phyloP scores from a whole-genome alignment of 2,888 invertebrate species.

The Acanthopleura granulata region DNA sequence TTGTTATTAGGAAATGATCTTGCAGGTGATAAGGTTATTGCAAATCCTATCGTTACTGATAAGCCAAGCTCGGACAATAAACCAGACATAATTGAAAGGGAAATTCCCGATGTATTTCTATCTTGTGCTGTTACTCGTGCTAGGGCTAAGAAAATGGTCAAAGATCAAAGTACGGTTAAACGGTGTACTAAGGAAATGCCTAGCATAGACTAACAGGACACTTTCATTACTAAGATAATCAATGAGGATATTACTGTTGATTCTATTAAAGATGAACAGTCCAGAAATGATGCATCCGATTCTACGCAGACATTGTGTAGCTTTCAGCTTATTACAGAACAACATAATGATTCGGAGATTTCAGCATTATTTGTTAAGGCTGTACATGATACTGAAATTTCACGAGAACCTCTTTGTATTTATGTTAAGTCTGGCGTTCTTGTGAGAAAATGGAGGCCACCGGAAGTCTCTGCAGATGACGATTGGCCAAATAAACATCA shows the following conservation, averaged over 20 bases:
- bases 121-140: conserved; percentile 20
- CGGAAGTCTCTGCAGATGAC: conserved; percentile 22
- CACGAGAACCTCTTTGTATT: conserved; percentile 17
- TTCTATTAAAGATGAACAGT: background rate
- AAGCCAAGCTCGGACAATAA: background rate
- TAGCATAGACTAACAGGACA: background rate
- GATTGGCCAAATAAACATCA: conserved; percentile 23
- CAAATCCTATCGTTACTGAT: conserved; percentile 13
- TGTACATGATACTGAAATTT: conserved; percentile 9
- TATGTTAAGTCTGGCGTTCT: conserved; percentile 25
- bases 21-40: conserved; percentile 27
- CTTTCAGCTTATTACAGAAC: background rate
- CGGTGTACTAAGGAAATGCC: background rate
- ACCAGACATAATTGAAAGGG: background rate
- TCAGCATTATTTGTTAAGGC: background rate
- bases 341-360: background rate
- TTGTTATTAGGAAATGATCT: conserved; percentile 33
- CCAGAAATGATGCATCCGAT: background rate
- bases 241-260: background rate
- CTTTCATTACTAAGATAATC: background rate
- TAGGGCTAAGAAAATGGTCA: background rate
- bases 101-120: conserved; percentile 18
- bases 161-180: conserved; percentile 1
- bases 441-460: conserved; percentile 32
- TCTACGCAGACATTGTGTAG: background rate